phyloP scores from a whole-genome alignment of 2,113 vertebrate genomes.

The Plotosus lineatus region DNA sequence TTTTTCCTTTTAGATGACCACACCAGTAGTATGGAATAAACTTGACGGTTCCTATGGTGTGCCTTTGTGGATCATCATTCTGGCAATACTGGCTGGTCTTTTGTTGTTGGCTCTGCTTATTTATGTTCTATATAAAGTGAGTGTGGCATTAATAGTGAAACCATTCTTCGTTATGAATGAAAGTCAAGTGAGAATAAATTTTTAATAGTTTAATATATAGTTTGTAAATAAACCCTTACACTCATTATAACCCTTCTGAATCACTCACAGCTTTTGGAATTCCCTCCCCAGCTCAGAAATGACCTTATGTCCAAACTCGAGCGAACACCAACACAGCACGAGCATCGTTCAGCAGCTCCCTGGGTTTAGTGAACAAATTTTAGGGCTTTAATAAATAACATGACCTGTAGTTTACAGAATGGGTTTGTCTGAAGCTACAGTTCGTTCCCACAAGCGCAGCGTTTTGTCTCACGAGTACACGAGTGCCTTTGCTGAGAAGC shows the following conservation, averaged over 20 bases:
- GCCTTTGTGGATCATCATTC: conserved; percentile 89
- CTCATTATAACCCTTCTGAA: background rate
- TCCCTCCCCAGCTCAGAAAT: too few species aligned
- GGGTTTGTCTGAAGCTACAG: too few species aligned
- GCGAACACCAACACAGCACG: too few species aligned
- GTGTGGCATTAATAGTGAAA: conserved; percentile 41
- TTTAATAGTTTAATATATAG: background rate
- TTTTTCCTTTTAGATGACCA: conserved; percentile 76
- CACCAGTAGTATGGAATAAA: conserved; percentile 83
- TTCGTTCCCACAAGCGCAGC: too few species aligned
- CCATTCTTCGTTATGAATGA: background rate
- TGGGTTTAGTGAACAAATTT: too few species aligned
- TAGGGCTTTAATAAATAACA: too few species aligned
- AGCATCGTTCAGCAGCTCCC: too few species aligned
- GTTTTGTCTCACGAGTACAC: too few species aligned
- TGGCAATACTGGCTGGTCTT: conserved; percentile 87
- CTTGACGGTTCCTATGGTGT: conserved; percentile 79
- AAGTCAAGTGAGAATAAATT: background rate
- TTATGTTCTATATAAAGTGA: conserved; percentile 89
- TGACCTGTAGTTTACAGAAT: too few species aligned
- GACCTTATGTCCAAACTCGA: too few species aligned
- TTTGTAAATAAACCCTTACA: background rate
- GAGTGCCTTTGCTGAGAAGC: too few species aligned
- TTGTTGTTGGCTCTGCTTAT: conserved; percentile 87
- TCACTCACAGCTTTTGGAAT: background rate